A percentile compares a stretch with the other conserved stretches of the same genome.
phyloP scores from a whole-genome alignment of 2,888 invertebrate genomes.

The Drosophila nr. fundita region DNA sequence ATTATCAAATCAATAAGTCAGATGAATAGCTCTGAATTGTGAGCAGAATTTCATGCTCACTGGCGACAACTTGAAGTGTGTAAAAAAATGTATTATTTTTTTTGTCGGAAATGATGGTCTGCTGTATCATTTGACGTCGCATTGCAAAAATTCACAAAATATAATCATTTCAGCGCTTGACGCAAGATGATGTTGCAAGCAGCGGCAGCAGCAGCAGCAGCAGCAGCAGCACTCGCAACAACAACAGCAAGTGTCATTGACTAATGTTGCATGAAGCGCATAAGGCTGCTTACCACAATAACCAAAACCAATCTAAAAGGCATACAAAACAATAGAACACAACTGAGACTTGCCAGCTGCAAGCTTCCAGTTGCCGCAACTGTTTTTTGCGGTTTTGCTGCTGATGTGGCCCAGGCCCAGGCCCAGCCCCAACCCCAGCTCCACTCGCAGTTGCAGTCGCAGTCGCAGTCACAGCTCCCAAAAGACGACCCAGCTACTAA shows the following conservation, averaged over 20 bases:
- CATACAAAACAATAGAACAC: conserved; percentile 59
- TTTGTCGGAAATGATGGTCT: conserved; percentile 2
- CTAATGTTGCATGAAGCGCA: conserved; percentile 80
- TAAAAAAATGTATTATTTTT: not conserved
- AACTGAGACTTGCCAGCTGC: conserved; percentile 29
- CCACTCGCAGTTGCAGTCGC: conserved; percentile 27
- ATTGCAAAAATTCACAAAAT: conserved; percentile 57
- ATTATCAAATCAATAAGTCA: not conserved
- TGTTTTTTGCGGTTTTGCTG: conserved; percentile 50
- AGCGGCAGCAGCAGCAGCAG: not conserved
- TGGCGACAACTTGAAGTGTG: not conserved
- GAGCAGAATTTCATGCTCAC: not conserved
- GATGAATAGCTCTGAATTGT: not conserved
- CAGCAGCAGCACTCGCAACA: conserved; percentile 25
- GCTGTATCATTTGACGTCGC: conserved; percentile 23
- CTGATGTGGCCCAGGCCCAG: conserved; percentile 21
- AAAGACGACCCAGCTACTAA: conserved; percentile 25
- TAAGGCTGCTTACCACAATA: conserved; percentile 73
- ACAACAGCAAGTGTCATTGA: conserved; percentile 69
- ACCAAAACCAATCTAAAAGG: conserved; percentile 66
- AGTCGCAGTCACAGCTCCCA: conserved; percentile 11
- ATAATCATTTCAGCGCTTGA: conserved; percentile 68
- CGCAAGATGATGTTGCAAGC: conserved; percentile 73
- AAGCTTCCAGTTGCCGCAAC: conserved; percentile 39
- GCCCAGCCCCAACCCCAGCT: conserved; percentile 33